These are phyloP conservation scores for Erynnis tages DNA, from an alignment of 2,888 invertebrate species.

Conservation along the genomic window DNA sequence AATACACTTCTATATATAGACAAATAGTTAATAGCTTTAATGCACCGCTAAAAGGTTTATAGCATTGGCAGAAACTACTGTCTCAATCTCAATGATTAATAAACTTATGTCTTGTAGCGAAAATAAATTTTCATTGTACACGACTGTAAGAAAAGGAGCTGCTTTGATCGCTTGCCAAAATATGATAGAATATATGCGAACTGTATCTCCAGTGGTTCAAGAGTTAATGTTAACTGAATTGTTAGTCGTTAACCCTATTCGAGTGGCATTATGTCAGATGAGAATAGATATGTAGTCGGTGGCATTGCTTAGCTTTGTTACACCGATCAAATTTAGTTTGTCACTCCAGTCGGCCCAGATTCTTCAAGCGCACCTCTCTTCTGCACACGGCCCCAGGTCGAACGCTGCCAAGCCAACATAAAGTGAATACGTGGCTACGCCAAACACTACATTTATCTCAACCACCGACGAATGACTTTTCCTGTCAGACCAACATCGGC, in stretches of 20 bases:
- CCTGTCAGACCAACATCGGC: slow-evolving; percentile 50
- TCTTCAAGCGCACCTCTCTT: slow-evolving; percentile 61
- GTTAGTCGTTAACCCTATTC: slow-evolving; percentile 29
- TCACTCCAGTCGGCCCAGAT: slow-evolving; percentile 80
- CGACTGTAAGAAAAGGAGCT: slow-evolving; percentile 23
- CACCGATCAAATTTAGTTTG: slow-evolving; percentile 78
- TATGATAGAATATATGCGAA: slow-evolving; percentile 20
- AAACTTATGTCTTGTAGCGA: slow-evolving; percentile 17
- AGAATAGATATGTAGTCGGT: slow-evolving; percentile 48
- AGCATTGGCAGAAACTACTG: slow-evolving; percentile 14
- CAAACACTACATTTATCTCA: slow-evolving; percentile 62
- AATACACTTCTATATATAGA: slow-evolving; percentile 10
- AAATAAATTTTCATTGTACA: slow-evolving; percentile 17
- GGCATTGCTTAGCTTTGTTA: slow-evolving; percentile 68
- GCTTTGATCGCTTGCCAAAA: slow-evolving; percentile 29
- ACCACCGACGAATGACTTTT: slow-evolving; percentile 60
- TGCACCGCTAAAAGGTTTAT: slow-evolving; percentile 11
- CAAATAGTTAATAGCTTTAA: slow-evolving; percentile 9
- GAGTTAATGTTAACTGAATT: slow-evolving; percentile 23
- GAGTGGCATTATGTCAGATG: slow-evolving; percentile 23
- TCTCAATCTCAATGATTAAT: slow-evolving; percentile 19
- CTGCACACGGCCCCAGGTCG: slow-evolving; percentile 75
- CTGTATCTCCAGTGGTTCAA: slow-evolving; percentile 21
- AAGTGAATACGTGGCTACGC: slow-evolving; percentile 53
- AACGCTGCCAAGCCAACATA: slow-evolving; percentile 69